Evolutionary conservation across 2,797 vertebrate species (phyloP).

Genomic region (Ibycter americanus): DNA sequence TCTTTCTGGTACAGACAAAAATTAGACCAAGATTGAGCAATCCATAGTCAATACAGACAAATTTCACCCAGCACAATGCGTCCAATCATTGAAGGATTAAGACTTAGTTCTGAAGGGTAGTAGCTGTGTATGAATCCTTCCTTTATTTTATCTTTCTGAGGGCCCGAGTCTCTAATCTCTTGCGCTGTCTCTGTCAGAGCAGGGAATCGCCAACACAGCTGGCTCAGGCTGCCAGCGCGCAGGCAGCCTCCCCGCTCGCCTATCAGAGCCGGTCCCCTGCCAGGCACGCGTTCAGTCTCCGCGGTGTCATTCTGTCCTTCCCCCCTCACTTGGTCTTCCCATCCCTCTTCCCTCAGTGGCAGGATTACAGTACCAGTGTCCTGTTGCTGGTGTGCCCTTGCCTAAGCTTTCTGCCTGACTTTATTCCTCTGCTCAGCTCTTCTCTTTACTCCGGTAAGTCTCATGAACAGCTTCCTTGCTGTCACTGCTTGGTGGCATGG

Average conservation of each 20-base stretch:
- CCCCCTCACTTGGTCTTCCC: background rate
- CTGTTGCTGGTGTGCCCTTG: slow-evolving; percentile 51
- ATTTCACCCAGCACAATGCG: background rate
- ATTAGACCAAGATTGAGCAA: background rate
- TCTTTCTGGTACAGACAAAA: background rate
- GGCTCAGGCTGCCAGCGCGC: background rate
- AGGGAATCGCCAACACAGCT: slow-evolving; percentile 10
- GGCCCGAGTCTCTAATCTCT: background rate
- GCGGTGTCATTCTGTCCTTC: slow-evolving; percentile 68
- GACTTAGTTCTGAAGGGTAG: background rate
- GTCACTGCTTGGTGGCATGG: background rate
- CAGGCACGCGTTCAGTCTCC: background rate
- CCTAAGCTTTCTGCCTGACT: slow-evolving; percentile 41
- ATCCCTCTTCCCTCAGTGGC: background rate
- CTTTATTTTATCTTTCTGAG: background rate
- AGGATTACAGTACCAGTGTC: slow-evolving; percentile 40
- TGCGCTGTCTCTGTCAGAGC: background rate
- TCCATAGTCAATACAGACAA: background rate
- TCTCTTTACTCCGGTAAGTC: slow-evolving; percentile 75
- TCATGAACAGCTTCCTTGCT: slow-evolving; percentile 24
- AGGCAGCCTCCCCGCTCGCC: slow-evolving; percentile 5
- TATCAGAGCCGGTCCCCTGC: background rate
- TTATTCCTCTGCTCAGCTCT: slow-evolving; percentile 48
- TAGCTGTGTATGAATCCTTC: background rate
- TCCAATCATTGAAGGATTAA: background rate